Evolutionary conservation across 2,113 vertebrate genomes (phyloP), one percentile per base, ranked within the genome.

Genomic region (Accipiter cooperii): DNA sequence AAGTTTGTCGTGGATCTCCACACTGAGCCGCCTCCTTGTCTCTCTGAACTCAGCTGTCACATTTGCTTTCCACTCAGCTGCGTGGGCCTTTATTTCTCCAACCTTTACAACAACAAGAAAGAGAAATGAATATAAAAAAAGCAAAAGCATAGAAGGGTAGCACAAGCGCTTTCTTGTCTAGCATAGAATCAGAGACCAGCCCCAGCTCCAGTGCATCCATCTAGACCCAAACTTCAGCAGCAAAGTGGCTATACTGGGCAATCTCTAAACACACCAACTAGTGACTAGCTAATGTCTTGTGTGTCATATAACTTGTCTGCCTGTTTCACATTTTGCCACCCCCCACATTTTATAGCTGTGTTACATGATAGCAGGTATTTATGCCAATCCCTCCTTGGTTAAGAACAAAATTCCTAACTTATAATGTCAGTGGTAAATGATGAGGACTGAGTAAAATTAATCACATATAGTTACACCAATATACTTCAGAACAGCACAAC

Each of bases 11-110:
- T 99, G 99, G 97, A 99, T 99, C 98, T 99, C 99, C 13, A 99
- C 99, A 0, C 99, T 99, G 54, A 99, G 98, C 22, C 99, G 98
- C 21, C 99, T 97, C 34, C 99, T 97, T 0, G 99, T 99, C 97
- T 99, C 99, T 65, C 99, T 98, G 94, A 99, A 99, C 97, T 99
- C 99, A 3, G 99, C 99, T 0, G 99, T 99, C 52, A 99, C 98
- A 0, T 99, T 99, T 12, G 99, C 99, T 97, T 99, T 99, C 99
- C 99, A 99, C 89, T 99, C 99, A 1, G 98, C 99, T 3, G 99
- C 99, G 0, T 99, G 99, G 82, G 99, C 99, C 97, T 99, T 99
- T 95, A 99, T 98, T 97, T 99, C 99, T 29, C 99, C 99, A 5
- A 99, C 99, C 99, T 99, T 94, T 47, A 54, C 21, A 77, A 77